Evolutionary conservation across 1,140 invertebrate species (phyloP).

Genomic region (Rhopalosiphum maidis): DNA sequence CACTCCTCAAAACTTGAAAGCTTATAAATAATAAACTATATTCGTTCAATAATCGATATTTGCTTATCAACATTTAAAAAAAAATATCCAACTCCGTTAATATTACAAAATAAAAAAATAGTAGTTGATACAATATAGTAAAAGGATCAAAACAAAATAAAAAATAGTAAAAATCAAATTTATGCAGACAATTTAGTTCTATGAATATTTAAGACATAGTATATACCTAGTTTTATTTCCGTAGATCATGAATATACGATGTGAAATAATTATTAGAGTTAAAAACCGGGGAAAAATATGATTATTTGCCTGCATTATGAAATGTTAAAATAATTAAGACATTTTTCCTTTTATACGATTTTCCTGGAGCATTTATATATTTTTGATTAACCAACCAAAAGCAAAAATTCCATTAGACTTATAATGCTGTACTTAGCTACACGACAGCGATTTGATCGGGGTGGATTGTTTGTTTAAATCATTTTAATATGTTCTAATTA

Average conservation of each 20-base stretch:
- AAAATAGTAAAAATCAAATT: background rate
- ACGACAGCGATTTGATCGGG: background rate
- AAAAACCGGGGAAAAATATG: background rate
- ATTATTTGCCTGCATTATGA: background rate
- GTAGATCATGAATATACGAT: background rate
- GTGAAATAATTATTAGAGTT: background rate
- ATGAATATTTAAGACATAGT: background rate
- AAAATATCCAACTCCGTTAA: background rate
- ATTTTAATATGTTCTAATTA: background rate
- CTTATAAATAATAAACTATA: constrained; percentile 2
- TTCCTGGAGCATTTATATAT: background rate
- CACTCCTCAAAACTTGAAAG: background rate
- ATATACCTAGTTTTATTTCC: background rate
- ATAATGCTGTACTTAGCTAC: background rate
- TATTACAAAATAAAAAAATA: background rate
- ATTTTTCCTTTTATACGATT: background rate
- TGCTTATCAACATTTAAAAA: background rate
- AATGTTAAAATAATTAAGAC: background rate
- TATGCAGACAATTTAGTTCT: background rate
- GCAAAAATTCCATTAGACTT: background rate
- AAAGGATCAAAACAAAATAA: background rate
- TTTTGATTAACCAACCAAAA: background rate
- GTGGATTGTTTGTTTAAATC: background rate
- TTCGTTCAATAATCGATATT: background rate
- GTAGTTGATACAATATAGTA: background rate